Base-by-base conservation (phyloP, 1,140 invertebrate species). In the Meloidogyne floridensis region DNA sequence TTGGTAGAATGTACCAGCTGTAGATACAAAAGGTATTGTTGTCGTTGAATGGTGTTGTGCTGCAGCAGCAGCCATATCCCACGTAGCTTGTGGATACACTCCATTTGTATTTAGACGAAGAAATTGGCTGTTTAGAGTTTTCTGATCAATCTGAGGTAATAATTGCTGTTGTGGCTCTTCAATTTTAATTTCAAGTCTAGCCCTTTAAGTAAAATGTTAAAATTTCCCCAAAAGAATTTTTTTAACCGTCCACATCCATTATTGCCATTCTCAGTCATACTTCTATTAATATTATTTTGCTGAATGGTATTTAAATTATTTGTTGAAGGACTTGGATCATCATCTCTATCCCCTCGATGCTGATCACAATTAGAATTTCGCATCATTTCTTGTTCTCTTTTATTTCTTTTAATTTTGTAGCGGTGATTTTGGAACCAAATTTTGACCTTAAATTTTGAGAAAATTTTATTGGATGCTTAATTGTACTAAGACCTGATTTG, bases 361-460 rank as follows among this genome's bases (percentile, higher is more conserved):
- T 65, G 15, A n/a, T 65, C 59, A 13, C 59, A 15, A 65, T 65
- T 15, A 2, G 59, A 65, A 65, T 15, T 15, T 65, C 20, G 15
- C 11, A 91, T 91, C 92, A 93, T 93, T 4, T 91, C 89, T 82
- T 93, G 93, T 84, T 93, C 92, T 84, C 93, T 93, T 2, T 91
- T 91, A 82, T 93, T 92, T 73, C 93, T 89, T 88, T 93, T 93
- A 84, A 92, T 92, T 88, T 93, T 93, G 89, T 93, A 93, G 10
- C 93, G 92, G 87, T 93, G 93, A 87, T 93, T 93, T 88, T 93
- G 93, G 87, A 98, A 98, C 96, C 96, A 98, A 88, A 98, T 98
- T 93, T 98, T 99, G 71, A 99, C 96, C 94, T 98, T 93, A 53
- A 93, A 93, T 15, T 73, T 15, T 2, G 32, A 80, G 15, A 65